These are phyloP conservation scores for Blastobasis lacticolella DNA, from an alignment of 2,888 invertebrate genomes.

Conservation along the genomic window DNA sequence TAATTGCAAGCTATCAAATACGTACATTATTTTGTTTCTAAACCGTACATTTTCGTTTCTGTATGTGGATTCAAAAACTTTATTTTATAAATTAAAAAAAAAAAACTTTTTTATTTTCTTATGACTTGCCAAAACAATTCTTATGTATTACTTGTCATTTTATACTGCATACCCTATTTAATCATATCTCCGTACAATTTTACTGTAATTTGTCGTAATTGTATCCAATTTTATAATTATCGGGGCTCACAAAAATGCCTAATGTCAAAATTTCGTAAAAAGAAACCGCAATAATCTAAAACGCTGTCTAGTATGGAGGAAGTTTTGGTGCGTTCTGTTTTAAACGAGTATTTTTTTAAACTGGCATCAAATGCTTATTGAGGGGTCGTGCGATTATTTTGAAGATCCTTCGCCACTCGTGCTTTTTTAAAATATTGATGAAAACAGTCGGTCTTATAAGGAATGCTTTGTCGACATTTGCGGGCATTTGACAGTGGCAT, in stretches of 20 bases:
- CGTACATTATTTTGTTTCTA: too few relatives aligned
- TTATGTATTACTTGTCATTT: constrained; percentile 27
- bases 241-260: too few relatives aligned
- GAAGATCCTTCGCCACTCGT: constrained; percentile 48
- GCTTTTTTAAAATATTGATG: constrained; percentile 31
- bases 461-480: too few relatives aligned
- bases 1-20: too few relatives aligned
- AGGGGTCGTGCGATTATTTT: constrained; percentile 23
- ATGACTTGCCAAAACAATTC: constrained; percentile 43
- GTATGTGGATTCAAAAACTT: too few relatives aligned
- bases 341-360: constrained; percentile 25
- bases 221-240: too few relatives aligned
- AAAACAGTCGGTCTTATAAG: too few relatives aligned
- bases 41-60: too few relatives aligned
- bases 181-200: constrained; percentile 15
- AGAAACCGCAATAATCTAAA: neutral
- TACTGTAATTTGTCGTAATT: too few relatives aligned
- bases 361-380: constrained; percentile 62
- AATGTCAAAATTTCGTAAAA: neutral
- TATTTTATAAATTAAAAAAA: neutral
- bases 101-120: constrained; percentile 14
- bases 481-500: too few relatives aligned
- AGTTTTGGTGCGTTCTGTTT: constrained; percentile 35
- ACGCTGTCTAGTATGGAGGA: too few relatives aligned
- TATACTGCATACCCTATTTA: constrained; percentile 13